These are phyloP conservation scores for Trematomus bernacchii DNA, from an alignment of 2,797 vertebrate genomes.

Conservation along the genomic window DNA sequence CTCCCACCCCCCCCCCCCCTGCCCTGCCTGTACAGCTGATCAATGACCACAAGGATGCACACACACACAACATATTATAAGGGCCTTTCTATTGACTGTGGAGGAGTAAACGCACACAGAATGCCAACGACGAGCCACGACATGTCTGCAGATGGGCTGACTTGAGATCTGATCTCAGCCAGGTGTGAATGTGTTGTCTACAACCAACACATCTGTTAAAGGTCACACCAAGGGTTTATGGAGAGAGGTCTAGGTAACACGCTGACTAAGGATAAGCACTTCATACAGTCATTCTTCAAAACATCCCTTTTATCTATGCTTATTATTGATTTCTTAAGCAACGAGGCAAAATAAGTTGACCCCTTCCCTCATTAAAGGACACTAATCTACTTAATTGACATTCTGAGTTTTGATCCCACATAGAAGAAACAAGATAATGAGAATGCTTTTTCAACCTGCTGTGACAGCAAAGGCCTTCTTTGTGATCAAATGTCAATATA, in stretches of 20 bases:
- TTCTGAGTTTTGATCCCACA: not conserved
- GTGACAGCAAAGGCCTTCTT: not conserved
- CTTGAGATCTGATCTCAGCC: not conserved
- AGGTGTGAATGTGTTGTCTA: not conserved
- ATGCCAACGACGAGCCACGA: not conserved
- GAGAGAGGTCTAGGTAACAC: no score
- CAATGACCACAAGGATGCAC: constrained; percentile 48
- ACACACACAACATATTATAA: constrained; percentile 2
- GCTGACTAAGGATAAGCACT: no score
- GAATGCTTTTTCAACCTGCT: not conserved
- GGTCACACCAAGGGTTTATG: not conserved
- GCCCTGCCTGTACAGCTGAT: constrained; percentile 50
- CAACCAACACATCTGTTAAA: not conserved
- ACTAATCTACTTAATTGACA: not conserved
- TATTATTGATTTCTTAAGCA: not conserved
- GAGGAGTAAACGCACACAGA: not conserved
- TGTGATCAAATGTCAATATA: not conserved
- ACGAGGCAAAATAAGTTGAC: not conserved
- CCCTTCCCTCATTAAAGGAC: not conserved
- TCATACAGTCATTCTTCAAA: no score
- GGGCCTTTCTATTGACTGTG: not conserved
- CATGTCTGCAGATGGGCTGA: not conserved
- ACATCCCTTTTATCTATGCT: not conserved
- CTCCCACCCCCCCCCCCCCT: constrained; percentile 37
- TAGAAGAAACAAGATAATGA: not conserved